phyloP scores from a whole-genome alignment of 2,113 vertebrate genomes.

The Vulpes ferrilata region DNA sequence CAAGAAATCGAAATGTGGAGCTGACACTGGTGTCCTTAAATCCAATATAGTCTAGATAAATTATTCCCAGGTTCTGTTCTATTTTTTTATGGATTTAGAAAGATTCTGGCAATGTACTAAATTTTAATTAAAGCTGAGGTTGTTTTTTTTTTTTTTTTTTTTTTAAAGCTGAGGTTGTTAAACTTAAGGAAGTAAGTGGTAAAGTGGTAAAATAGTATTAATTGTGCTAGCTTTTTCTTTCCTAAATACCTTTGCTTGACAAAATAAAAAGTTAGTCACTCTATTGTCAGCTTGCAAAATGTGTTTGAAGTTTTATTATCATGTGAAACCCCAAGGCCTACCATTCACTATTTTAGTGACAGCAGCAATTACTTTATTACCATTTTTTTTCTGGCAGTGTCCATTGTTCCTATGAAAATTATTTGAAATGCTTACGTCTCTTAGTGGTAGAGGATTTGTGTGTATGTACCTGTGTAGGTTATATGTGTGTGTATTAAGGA shows the following conservation, averaged over 20 bases:
- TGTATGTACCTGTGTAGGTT: not conserved
- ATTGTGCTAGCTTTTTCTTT: not conserved
- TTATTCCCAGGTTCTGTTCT: not conserved
- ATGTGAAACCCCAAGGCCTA: not conserved
- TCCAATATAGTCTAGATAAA: not conserved
- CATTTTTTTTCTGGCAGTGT: not conserved
- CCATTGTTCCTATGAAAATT: not conserved
- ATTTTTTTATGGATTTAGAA: not conserved
- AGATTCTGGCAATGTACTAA: not conserved
- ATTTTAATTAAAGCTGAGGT: constrained; percentile 8
- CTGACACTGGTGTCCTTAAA: not conserved
- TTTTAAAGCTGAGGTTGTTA: constrained; percentile 20
- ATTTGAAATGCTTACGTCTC: not conserved
- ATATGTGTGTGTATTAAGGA: not conserved
- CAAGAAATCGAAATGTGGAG: not conserved
- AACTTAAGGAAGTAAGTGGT: not conserved
- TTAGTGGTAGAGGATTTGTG: not conserved
- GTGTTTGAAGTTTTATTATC: not conserved
- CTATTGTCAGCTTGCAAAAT: not conserved
- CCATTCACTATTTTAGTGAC: not conserved
- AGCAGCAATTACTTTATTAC: not conserved
- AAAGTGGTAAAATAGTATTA: not conserved
- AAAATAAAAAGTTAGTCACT: not conserved
- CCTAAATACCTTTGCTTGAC: not conserved
- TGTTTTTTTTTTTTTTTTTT: too few species aligned